Evolutionary conservation across 2,113 vertebrate species (phyloP), one percentile per base, ranked within the genome.

Genomic region (Pachyramphus minor): DNA sequence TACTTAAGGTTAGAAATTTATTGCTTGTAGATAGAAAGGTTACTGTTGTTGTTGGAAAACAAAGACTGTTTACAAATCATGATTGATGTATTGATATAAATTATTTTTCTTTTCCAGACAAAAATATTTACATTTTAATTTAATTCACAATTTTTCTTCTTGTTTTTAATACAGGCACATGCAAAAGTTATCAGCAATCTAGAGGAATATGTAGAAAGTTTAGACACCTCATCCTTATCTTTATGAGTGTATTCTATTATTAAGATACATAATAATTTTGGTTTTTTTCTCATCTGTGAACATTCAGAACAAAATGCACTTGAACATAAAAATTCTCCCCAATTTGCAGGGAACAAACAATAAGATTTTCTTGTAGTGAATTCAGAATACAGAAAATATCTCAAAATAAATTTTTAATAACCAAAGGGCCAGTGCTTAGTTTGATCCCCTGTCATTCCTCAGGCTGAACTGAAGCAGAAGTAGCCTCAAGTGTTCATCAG

Each of bases 101-200:
- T 28, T 1, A 14, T 66, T 79, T 92, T 85, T 90, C n/a, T 62
- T 84, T 80, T 92, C 64, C 37, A 67, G 27, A 85, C 52, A 85
- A 73, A 84, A 91, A 81, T 16, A 90, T 87, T 90, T 94, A 73
- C 33, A 86, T 94, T 82, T 86, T 49, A 67, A 83, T 87, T 82
- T 53, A 42, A 6, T 76, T 92, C 52, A 80, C 33, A 58, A 1
- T 89, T 47, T 78, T 89, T 86, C n/a, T 41, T 87, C 33, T 56
- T 75, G 25, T 2, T 52, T 95, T 85, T 83, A 94, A 62, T 94
- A 56, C 30, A 41, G 44, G 80, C 37, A 33, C 7, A 39, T 76
- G 55, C 37, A 83, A 93, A 89, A 95, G 27, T 44, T 74, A 92
- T 56, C 50, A 41, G 33, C 31, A 47, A 56, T 49, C 24, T 68